These are phyloP conservation scores for Rhabdophis nuchalis DNA, from an alignment of 2,797 vertebrate species.

Conservation along the genomic window DNA sequence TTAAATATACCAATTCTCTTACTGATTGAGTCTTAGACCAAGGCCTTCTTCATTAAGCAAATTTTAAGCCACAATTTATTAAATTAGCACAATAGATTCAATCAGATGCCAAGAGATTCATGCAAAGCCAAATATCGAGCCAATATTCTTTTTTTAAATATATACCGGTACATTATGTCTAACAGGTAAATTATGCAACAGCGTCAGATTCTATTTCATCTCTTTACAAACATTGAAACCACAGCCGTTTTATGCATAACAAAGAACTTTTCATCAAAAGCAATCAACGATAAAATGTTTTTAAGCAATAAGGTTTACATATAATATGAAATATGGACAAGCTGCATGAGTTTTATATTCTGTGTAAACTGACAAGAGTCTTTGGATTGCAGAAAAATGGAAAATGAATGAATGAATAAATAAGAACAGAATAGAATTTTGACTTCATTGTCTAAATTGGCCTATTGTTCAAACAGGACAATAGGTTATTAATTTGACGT, in stretches of 20 bases:
- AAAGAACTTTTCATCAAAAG: background rate
- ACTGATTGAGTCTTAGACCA: background rate
- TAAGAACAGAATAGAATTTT: background rate
- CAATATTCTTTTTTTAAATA: background rate
- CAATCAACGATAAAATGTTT: background rate
- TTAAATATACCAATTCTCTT: background rate
- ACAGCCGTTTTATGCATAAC: background rate
- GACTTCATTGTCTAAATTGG: background rate
- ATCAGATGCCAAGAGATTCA: background rate
- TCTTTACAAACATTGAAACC: background rate
- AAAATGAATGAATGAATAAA: background rate
- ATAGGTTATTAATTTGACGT: background rate
- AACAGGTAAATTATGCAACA: background rate
- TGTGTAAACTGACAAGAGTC: background rate
- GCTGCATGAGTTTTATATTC: background rate
- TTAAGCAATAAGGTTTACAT: background rate
- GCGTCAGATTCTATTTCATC: background rate
- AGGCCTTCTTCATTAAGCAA: background rate
- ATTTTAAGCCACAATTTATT: background rate
- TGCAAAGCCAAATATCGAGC: background rate
- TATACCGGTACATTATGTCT: background rate
- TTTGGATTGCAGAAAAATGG: background rate
- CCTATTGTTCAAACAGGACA: background rate
- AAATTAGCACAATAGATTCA: background rate
- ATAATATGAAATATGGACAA: background rate